A percentile compares a stretch with the other conserved stretches of the same genome.
These are phyloP conservation scores for Hermaeophaga mercurialis DNA, from an alignment of 2,888 invertebrate genomes.

Conservation along the genomic window DNA sequence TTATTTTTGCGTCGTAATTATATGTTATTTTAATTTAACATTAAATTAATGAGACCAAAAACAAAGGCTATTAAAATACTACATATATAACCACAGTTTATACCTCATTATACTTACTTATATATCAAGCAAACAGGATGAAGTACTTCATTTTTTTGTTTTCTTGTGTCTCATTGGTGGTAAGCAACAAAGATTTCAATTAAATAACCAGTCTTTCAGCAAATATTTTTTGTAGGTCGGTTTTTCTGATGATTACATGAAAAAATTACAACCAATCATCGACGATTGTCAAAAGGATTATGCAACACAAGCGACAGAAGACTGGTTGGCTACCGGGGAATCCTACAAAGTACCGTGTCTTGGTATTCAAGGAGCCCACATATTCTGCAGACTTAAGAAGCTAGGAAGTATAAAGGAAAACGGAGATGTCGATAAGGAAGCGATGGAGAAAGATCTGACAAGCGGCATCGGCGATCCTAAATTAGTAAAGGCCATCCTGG, in stretches of 20 bases:
- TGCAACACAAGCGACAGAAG: constrained; percentile 7
- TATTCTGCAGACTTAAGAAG: constrained; percentile 11
- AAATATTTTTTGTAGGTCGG: not conserved
- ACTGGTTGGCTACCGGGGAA: constrained; percentile 7
- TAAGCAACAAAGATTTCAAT: too few species aligned
- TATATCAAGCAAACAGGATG: not conserved
- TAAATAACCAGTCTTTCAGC: not conserved
- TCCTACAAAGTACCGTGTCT: not conserved
- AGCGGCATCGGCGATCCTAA: constrained; percentile 10
- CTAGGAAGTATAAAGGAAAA: constrained; percentile 15
- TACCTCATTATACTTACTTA: not conserved
- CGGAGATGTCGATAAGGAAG: constrained; percentile 12
- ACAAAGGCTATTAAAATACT: too few species aligned
- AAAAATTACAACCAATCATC: not conserved
- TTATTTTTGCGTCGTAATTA: too few species aligned
- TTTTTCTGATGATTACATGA: not conserved
- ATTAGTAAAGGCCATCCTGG: not conserved
- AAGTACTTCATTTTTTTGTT: too few species aligned
- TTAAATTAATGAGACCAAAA: too few species aligned
- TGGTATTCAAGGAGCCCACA: not conserved
- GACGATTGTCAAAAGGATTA: constrained; percentile 7
- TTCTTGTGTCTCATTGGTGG: too few species aligned
- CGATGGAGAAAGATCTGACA: constrained; percentile 6
- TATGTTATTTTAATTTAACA: too few species aligned
- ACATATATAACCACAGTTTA: too few species aligned